These are phyloP conservation scores for Druon quercuslanigerum DNA, from an alignment of 1,140 invertebrate genomes.

Conservation along the genomic window DNA sequence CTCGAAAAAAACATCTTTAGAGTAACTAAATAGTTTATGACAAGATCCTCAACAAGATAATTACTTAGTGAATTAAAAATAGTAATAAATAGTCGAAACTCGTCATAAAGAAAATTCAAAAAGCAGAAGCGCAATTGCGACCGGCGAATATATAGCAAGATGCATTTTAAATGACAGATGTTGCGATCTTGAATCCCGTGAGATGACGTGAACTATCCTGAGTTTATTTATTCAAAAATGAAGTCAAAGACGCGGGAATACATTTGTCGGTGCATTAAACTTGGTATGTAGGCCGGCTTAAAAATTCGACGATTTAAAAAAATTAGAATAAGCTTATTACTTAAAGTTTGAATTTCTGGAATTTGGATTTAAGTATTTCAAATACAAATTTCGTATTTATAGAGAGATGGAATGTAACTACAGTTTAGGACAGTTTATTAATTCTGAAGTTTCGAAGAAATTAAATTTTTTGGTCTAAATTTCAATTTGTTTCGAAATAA, in stretches of 20 bases:
- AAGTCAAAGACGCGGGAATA: background rate
- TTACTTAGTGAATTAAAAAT: background rate
- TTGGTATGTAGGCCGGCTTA: background rate
- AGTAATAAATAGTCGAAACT: constrained; percentile 3
- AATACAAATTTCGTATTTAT: too few relatives aligned
- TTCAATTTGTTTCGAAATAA: too few relatives aligned
- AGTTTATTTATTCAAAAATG: constrained; percentile 18
- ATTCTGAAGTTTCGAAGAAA: too few relatives aligned
- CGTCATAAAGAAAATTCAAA: background rate
- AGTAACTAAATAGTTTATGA: too few relatives aligned
- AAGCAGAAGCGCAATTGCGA: background rate
- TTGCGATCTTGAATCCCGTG: background rate
- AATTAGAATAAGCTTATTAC: background rate
- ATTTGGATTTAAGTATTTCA: too few relatives aligned
- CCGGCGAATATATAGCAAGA: background rate
- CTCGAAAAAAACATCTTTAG: too few relatives aligned
- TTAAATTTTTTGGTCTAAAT: too few relatives aligned
- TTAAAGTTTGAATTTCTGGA: background rate
- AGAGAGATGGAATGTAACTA: too few relatives aligned
- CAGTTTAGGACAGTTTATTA: too few relatives aligned
- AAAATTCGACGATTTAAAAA: constrained; percentile 1
- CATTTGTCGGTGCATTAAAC: constrained; percentile 16
- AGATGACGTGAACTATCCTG: constrained; percentile 13
- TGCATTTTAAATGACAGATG: constrained; percentile 1
- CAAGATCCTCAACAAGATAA: too few relatives aligned